A percentile compares a stretch with the other conserved stretches of the same genome.
Conservation (phyloP, 1,140 invertebrate species). For the Drosophila bocqueti region DNA sequence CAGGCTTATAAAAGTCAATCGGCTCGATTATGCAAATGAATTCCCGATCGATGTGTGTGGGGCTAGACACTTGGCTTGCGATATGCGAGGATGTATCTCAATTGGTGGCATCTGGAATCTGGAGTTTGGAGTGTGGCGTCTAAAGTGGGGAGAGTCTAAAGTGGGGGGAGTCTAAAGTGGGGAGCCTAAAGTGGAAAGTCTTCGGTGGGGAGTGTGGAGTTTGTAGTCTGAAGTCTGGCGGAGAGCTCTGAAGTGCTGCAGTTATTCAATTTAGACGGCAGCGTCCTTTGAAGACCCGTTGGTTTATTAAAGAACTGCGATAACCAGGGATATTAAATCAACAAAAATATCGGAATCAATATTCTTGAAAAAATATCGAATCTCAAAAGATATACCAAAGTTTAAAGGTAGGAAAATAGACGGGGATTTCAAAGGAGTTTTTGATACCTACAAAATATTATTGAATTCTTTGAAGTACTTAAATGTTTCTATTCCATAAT, state of each 20-base stretch:
- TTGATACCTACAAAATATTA: no score
- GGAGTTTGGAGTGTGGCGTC: not conserved
- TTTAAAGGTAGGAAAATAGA: no score
- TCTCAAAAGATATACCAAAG: rapidly evolving
- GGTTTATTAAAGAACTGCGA: not conserved
- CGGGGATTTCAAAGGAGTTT: no score
- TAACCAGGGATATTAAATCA: not conserved
- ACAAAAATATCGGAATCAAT: not conserved
- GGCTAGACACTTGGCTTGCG: constrained; percentile 30
- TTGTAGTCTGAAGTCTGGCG: constrained; percentile 3
- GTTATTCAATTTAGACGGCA: constrained; percentile 27
- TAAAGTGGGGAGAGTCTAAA: not conserved
- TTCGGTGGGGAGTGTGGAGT: not conserved
- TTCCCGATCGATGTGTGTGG: constrained; percentile 30
- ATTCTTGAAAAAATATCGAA: not conserved
- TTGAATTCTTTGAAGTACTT: no score
- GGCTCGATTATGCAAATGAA: constrained; percentile 49
- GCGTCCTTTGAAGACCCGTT: constrained; percentile 52
- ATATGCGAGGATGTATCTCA: constrained; percentile 32
- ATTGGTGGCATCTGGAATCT: constrained; percentile 19
- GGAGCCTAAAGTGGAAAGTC: not conserved
- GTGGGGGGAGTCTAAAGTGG: no score
- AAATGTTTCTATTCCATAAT: no score
- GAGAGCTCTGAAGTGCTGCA: not conserved
- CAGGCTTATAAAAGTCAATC: constrained; percentile 58